phyloP scores from a whole-genome alignment of 2,888 invertebrate genomes.

The Dolichopus griseipennis region DNA sequence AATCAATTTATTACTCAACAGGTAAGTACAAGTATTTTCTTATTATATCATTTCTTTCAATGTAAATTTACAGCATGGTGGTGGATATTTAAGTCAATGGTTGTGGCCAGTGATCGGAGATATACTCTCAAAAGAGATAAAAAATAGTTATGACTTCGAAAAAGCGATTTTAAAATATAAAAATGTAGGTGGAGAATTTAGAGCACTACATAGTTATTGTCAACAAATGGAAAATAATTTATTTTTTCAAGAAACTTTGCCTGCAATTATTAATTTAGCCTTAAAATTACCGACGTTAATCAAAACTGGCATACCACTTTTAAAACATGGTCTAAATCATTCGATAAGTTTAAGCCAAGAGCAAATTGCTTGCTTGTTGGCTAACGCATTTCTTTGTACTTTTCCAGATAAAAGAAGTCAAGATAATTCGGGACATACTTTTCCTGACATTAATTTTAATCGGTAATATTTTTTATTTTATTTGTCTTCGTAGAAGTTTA shows the following conservation, averaged over 20 bases:
- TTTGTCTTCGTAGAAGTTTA: too few relatives aligned
- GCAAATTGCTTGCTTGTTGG: slow-evolving; percentile 78
- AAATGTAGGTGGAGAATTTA: slow-evolving; percentile 53
- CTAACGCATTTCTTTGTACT: slow-evolving; percentile 93
- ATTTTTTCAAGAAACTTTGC: slow-evolving; percentile 58
- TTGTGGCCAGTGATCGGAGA: slow-evolving; percentile 57
- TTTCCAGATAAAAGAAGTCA: slow-evolving; percentile 56
- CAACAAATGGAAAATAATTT: slow-evolving; percentile 47
- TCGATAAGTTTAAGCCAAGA: slow-evolving; percentile 57
- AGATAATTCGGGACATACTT: slow-evolving; percentile 52
- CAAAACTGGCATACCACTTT: slow-evolving; percentile 69
- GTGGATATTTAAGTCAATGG: too few relatives aligned
- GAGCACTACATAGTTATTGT: slow-evolving; percentile 53
- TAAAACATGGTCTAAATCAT: slow-evolving; percentile 54
- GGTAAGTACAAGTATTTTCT: too few relatives aligned
- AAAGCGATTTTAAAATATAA: slow-evolving; percentile 47
- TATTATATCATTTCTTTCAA: too few relatives aligned
- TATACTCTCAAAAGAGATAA: slow-evolving; percentile 51
- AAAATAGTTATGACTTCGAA: slow-evolving; percentile 54
- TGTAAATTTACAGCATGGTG: too few relatives aligned
- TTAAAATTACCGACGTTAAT: slow-evolving; percentile 68
- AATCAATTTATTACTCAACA: too few relatives aligned
- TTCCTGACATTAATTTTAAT: slow-evolving; percentile 81
- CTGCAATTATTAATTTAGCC: slow-evolving; percentile 66
- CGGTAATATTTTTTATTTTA: slow-evolving; percentile 42